phyloP scores from a whole-genome alignment of 2,797 vertebrate genomes.

The Crenuchus spilurus region DNA sequence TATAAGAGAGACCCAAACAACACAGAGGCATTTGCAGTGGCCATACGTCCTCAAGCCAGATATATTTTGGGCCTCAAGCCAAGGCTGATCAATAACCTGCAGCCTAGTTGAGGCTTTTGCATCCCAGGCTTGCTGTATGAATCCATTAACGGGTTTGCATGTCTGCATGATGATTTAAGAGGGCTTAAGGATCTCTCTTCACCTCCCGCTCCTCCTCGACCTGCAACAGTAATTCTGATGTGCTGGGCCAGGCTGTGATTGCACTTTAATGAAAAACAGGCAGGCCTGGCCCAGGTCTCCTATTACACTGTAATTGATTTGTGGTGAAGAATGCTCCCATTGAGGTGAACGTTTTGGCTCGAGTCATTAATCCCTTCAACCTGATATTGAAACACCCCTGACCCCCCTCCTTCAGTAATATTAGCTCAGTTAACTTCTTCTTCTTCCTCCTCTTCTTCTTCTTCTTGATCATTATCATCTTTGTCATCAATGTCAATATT shows the following conservation, averaged over 20 bases:
- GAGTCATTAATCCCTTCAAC: conserved; percentile 34
- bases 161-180: conserved; percentile 46
- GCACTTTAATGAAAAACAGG: conserved; percentile 54
- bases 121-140: conserved; percentile 35
- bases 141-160: conserved; percentile 43
- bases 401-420: conserved; percentile 27
- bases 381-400: conserved; percentile 35
- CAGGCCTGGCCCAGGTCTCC: conserved; percentile 31
- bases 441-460: background rate
- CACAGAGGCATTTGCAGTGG: conserved; percentile 15
- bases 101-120: conserved; percentile 37
- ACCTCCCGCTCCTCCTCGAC: conserved; percentile 22
- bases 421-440: background rate
- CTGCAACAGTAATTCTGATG: conserved; percentile 39
- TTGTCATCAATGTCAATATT: too few species aligned
- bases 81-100: conserved; percentile 39
- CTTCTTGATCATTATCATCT: too few species aligned
- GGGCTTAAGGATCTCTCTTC: conserved; percentile 34
- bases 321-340: conserved; percentile 42
- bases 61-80: conserved; percentile 5
- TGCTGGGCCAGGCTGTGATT: conserved; percentile 35
- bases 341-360: conserved; percentile 42
- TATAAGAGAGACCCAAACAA: conserved; percentile 24
- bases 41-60: background rate
- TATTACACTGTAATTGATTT: conserved; percentile 52